Base-by-base conservation (phyloP, 2,888 invertebrate genomes). In the Trissolcus japonicus region DNA sequence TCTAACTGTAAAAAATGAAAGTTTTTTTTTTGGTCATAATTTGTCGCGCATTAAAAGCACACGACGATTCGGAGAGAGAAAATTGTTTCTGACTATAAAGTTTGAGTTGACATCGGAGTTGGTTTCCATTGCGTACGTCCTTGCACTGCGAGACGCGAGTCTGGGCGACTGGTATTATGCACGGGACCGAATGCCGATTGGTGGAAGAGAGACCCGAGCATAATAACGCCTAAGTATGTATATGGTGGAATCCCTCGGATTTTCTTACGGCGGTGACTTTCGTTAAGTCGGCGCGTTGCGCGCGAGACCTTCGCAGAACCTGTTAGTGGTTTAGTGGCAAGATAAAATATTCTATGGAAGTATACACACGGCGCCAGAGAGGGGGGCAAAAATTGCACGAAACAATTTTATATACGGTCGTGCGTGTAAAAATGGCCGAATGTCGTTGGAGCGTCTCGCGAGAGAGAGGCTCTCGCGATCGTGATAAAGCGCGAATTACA, bases 201-300 rank as follows among this genome's bases (percentile, higher is more conserved):
- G 76, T 61, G 77, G 81, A 79, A 50, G 69, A 72, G 56, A 35
- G 35, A 76, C 76, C 72, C 71, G 80, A 63, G 78, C 66, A 74
- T 82, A 83, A 83, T 83, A 81, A 81, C 79, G 80, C 73, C 75
- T 79, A 77, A 77, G 77, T 73, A 78, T 78, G 77, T 78, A 78
- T 78, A 78, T 79, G 78, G 74, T 76, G 76, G 79, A 78, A 76
- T 76, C 80, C 72, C 79, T 80, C 79, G 71, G 80, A 81, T 81
- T 82, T 82, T 82, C 82, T 83, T 81, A 80, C 80, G 66, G 73
- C 76, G 79, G 71, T 79, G 79, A 80, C 79, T 82, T 78, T 81
- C 80, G 75, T 80, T 79, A 67, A 77, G 65, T 79, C 77, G 71
- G 60, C 76, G 72, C 72, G 71, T 35, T 35, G 35, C 35, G 76